These are phyloP conservation scores for Sarcophaga carnaria DNA, from an alignment of 2,888 invertebrate species.

Conservation along the genomic window DNA sequence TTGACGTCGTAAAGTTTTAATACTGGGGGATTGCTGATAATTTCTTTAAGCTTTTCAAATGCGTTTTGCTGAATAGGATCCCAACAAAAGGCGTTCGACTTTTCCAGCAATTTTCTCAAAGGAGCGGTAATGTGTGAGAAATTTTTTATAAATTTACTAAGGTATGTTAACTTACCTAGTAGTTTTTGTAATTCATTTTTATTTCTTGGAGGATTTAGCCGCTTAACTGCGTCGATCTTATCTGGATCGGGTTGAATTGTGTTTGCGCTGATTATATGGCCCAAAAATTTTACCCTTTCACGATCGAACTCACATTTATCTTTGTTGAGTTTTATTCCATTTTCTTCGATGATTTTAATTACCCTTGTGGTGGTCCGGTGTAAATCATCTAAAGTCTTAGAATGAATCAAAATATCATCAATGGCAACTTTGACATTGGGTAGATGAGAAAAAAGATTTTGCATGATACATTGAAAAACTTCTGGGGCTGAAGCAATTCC, in stretches of 20 bases:
- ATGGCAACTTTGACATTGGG: conserved; percentile 67
- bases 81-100: background rate
- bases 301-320: conserved; percentile 22
- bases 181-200: background rate
- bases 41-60: background rate
- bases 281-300: conserved; percentile 4
- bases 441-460: conserved; percentile 49
- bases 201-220: conserved; percentile 2
- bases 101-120: background rate
- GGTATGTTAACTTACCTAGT: background rate
- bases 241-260: background rate
- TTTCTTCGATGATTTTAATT: conserved; percentile 49
- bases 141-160: conserved; percentile 21
- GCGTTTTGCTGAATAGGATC: background rate
- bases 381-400: conserved; percentile 62
- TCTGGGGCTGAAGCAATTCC: conserved; percentile 25
- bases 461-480: conserved; percentile 62
- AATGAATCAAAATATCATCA: conserved; percentile 73
- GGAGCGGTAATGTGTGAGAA: background rate
- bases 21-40: no score
- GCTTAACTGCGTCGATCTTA: conserved; percentile 7
- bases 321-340: conserved; percentile 12
- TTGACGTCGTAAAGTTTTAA: background rate
- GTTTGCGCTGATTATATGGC: conserved; percentile 4
- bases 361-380: conserved; percentile 48